Conservation (phyloP, 1,140 invertebrate species). For the Eupeodes corollae region DNA sequence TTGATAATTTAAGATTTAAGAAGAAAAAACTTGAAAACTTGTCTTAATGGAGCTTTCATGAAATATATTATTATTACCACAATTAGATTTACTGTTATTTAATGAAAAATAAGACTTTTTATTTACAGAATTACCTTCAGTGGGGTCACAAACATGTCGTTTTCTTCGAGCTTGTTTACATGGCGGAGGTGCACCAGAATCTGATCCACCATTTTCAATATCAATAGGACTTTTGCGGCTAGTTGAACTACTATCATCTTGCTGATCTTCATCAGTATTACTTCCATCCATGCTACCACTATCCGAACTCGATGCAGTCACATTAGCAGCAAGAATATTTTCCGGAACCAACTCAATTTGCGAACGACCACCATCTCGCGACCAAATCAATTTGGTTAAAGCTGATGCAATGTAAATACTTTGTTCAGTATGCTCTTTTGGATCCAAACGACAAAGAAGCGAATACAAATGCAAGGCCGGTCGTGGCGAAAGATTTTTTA, state of each 20-base stretch:
- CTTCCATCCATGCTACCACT: constrained; percentile 66
- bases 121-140: constrained; percentile 8
- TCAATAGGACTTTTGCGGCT: constrained; percentile 31
- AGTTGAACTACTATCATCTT: constrained; percentile 35
- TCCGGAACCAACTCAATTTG: constrained; percentile 41
- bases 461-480: constrained; percentile 80
- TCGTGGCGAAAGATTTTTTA: constrained; percentile 77
- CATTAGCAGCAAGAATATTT: constrained; percentile 43
- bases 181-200: constrained; percentile 37
- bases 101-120: background rate
- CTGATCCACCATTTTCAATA: constrained; percentile 13
- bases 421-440: constrained; percentile 86
- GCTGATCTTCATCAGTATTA: constrained; percentile 61
- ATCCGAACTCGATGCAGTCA: constrained; percentile 51
- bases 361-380: constrained; percentile 49
- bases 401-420: constrained; percentile 81
- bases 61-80: too few species aligned
- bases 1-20: too few species aligned
- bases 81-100: background rate
- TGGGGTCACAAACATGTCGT: constrained; percentile 27
- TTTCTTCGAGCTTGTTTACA: constrained; percentile 40
- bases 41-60: too few species aligned
- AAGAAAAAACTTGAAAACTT: too few species aligned
- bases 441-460: constrained; percentile 70
- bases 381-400: constrained; percentile 82